phyloP scores from a whole-genome alignment of 1,140 invertebrate genomes.

The Euura lappo region DNA sequence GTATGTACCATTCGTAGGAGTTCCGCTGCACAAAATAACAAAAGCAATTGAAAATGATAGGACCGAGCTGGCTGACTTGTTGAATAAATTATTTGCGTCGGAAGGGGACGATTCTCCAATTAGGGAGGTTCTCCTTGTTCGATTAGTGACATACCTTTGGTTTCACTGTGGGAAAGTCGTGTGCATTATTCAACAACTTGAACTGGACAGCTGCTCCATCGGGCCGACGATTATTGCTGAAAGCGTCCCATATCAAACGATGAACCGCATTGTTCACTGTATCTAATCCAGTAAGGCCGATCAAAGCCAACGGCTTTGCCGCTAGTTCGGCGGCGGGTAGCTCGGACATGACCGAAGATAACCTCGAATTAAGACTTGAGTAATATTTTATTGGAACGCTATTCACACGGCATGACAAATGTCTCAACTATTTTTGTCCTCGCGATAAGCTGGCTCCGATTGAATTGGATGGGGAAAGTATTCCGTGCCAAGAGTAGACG shows the following conservation, averaged over 20 bases:
- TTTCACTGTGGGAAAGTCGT: constrained; percentile 90
- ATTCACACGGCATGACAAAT: too few relatives aligned
- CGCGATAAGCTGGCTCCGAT: too few relatives aligned
- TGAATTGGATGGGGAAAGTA: too few relatives aligned
- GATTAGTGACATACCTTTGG: constrained; percentile 68
- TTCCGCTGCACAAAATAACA: constrained; percentile 66
- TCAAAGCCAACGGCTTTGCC: constrained; percentile 79
- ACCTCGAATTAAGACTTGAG: too few relatives aligned
- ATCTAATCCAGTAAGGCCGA: constrained; percentile 88
- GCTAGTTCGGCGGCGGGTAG: constrained; percentile 77
- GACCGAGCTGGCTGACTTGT: too few relatives aligned
- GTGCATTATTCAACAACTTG: constrained; percentile 76
- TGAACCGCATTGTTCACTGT: constrained; percentile 84
- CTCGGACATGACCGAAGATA: constrained; percentile 58
- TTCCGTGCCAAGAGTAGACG: too few relatives aligned
- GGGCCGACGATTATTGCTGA: constrained; percentile 78
- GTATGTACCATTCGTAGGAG: constrained; percentile 95
- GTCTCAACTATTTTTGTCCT: too few relatives aligned
- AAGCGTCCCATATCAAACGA: constrained; percentile 90
- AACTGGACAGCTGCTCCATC: constrained; percentile 88
- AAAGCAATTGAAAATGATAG: constrained; percentile 11
- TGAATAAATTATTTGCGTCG: too few relatives aligned
- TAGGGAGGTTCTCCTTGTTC: too few relatives aligned
- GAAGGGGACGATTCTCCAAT: too few relatives aligned
- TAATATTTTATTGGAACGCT: too few relatives aligned